Conservation (phyloP, 2,888 invertebrate species). For the Teleiodes luculella region DNA sequence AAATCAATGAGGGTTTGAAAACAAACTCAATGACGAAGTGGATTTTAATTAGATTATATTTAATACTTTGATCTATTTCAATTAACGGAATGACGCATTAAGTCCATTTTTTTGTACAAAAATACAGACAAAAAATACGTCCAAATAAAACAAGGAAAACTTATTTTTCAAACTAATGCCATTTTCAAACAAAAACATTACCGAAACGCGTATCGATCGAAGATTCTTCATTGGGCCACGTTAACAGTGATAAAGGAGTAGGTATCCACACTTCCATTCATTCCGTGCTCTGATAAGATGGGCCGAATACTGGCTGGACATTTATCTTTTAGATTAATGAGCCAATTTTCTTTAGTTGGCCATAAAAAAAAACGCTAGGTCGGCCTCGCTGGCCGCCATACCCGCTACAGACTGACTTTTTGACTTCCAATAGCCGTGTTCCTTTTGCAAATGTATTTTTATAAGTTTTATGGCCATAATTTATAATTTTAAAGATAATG, state of each 20-base stretch:
- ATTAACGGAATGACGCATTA: no score
- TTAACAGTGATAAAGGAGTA: conserved; percentile 49
- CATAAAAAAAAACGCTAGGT: conserved; percentile 75
- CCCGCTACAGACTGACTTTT: conserved; percentile 60
- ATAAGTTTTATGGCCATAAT: background rate
- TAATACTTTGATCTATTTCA: no score
- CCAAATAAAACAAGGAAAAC: no score
- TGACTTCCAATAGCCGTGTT: conserved; percentile 28
- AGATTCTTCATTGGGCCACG: conserved; percentile 33
- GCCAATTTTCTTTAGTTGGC: conserved; percentile 78
- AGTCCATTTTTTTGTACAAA: no score
- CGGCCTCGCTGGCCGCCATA: conserved; percentile 56
- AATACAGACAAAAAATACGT: no score
- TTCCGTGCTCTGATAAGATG: conserved; percentile 71
- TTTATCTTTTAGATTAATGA: conserved; percentile 79
- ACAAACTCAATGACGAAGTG: no score
- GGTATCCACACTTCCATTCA: conserved; percentile 66
- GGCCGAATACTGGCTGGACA: conserved; percentile 74
- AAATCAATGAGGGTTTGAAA: no score
- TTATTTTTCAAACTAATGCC: no score
- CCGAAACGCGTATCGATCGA: conserved; percentile 27
- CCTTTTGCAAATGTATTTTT: background rate
- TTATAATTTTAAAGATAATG: background rate
- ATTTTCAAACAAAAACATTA: no score
- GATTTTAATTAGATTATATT: no score